Conservation (phyloP, 2,113 vertebrate genomes). For the Tragelaphus strepsiceros region DNA sequence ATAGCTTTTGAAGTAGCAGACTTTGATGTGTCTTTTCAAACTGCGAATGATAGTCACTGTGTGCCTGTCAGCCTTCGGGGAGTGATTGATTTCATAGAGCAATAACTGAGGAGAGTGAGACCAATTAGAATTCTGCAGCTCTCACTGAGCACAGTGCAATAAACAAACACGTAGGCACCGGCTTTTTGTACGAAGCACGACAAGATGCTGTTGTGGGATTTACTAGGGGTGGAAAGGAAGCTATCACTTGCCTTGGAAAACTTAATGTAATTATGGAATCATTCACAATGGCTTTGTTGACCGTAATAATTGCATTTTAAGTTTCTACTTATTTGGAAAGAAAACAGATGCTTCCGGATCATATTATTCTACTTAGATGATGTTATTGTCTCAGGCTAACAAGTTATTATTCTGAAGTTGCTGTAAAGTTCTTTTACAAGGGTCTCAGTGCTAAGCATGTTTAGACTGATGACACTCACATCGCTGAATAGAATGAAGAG, state of each 20-base stretch:
- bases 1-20: not conserved
- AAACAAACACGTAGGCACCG: not conserved
- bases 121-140: not conserved
- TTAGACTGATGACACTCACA: not conserved
- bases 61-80: not conserved
- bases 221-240: not conserved
- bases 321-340: slow-evolving; percentile 30
- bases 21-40: not conserved
- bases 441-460: not conserved
- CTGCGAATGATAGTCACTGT: not conserved
- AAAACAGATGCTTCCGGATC: not conserved
- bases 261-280: not conserved
- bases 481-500: not conserved
- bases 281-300: not conserved
- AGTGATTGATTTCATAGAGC: not conserved
- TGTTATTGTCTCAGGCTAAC: not conserved
- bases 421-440: not conserved
- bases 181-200: not conserved
- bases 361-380: not conserved
- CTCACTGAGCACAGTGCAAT: not conserved
- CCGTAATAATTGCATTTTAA: slow-evolving; percentile 10
- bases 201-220: not conserved
- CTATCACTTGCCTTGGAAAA: not conserved
- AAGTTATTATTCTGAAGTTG: not conserved
- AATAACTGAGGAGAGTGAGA: not conserved